Base-by-base conservation (phyloP, 2,888 invertebrate genomes). In the Thera obeliscata region DNA sequence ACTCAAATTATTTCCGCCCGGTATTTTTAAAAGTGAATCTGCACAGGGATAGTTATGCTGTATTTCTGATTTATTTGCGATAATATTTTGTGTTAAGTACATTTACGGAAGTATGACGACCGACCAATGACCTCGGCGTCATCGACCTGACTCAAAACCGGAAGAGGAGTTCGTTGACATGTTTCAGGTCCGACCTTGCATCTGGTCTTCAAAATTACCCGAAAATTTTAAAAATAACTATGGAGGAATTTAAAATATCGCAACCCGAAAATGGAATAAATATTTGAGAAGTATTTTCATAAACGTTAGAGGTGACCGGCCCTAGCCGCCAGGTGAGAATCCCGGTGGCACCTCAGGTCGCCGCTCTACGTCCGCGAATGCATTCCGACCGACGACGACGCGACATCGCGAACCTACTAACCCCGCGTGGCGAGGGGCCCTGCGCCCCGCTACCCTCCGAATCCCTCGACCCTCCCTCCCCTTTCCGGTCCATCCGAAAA, bases 371-470 rank as follows among this genome's bases (percentile, higher is more conserved):
- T 91, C 88, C 92, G 91, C 91, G 92, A 93, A 93, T 93, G 93
- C 93, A 93, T 93, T 91, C 92, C 91, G 90, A 89, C 92, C 91
- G 90, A 87, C 89, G 85, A 86, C 91, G 91, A 89, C 89, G 90
- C 92, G 92, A 91, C 91, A 90, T 90, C 88, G 91, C 92, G 93
- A 91, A 91, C 92, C 92, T 91, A 92, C 92, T 93, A 92, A 91
- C 93, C 91, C 93, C 91, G 91, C 91, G 87, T 87, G 80, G 88
- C 88, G 88, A 89, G 90, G 91, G 91, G 91, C 88, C 86, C 88
- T 88, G 89, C 90, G 85, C 90, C 91, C 91, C 90, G 89, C 91
- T 81, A 89, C 90, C 92, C 91, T 88, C 88, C 86, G 87, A 87
- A 88, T 85, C 87, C 89, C 87, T 81, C 87, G 81, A 83, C 89